phyloP scores from a whole-genome alignment of 2,113 vertebrate species.

The Polypterus bichir region DNA sequence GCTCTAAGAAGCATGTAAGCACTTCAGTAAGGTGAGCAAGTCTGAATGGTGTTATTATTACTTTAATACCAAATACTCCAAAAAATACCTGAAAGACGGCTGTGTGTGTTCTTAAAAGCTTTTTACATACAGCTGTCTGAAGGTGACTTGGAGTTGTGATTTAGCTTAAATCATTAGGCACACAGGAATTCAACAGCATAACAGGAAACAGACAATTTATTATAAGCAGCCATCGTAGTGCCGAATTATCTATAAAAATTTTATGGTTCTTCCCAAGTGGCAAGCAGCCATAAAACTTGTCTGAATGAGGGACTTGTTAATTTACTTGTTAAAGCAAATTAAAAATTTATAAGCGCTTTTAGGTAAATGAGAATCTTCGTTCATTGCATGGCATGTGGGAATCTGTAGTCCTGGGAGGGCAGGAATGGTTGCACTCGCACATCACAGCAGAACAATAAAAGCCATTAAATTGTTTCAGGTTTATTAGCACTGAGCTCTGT shows the following conservation, averaged over 20 bases:
- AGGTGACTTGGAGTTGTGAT: slow-evolving; percentile 56
- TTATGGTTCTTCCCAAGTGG: slow-evolving; percentile 89
- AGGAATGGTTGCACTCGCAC: slow-evolving; percentile 74
- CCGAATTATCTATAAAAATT: slow-evolving; percentile 98
- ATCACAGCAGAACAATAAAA: slow-evolving; percentile 94
- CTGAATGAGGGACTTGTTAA: slow-evolving; percentile 99
- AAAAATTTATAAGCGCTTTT: slow-evolving; percentile 99
- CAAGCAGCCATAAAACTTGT: slow-evolving; percentile 95
- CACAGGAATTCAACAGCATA: slow-evolving; percentile 77
- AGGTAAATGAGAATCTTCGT: slow-evolving; percentile 99
- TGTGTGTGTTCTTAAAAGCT: slow-evolving; percentile 56
- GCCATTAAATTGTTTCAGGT: slow-evolving; percentile 83
- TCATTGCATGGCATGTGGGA: slow-evolving; percentile 79
- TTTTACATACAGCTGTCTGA: slow-evolving; percentile 69
- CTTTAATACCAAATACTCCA: too few relatives aligned
- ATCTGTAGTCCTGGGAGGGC: slow-evolving; percentile 72
- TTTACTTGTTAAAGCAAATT: slow-evolving; percentile 99
- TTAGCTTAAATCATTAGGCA: slow-evolving; percentile 74
- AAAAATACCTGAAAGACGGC: slow-evolving; percentile 9
- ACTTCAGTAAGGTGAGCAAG: too few relatives aligned
- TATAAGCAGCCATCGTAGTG: slow-evolving; percentile 77
- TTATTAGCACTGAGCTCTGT: slow-evolving; percentile 72
- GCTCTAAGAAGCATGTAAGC: too few relatives aligned
- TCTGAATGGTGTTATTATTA: too few relatives aligned
- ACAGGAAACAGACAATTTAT: slow-evolving; percentile 97